A percentile compares a stretch with the other conserved stretches of the same genome.
Conservation (phyloP, 2,797 vertebrate genomes). For the Hyperoplus lanceolatus region DNA sequence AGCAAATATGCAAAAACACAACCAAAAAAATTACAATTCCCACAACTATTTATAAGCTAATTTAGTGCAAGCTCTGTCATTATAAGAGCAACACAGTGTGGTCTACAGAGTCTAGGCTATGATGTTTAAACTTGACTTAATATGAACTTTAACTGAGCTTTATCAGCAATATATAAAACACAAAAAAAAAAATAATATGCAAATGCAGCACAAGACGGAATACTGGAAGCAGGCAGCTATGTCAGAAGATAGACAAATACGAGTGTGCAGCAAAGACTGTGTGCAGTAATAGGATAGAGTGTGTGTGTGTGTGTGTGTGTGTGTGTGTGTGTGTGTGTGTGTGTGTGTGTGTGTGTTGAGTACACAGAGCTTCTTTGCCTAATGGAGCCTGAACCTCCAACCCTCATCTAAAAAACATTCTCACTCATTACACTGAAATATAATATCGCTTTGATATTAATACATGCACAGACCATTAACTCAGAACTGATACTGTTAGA, state of each 20-base stretch:
- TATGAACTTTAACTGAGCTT: background rate
- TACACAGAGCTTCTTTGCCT: slow-evolving; percentile 28
- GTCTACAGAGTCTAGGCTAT: too few relatives aligned
- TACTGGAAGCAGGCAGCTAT: background rate
- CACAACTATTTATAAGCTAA: too few relatives aligned
- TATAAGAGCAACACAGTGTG: too few relatives aligned
- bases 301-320: too few relatives aligned
- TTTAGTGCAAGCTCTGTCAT: too few relatives aligned
- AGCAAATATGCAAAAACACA: too few relatives aligned
- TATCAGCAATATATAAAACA: background rate
- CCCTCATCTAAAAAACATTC: slow-evolving; percentile 31
- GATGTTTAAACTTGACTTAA: too few relatives aligned
- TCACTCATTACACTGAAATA: slow-evolving; percentile 21
- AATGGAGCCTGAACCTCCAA: slow-evolving; percentile 28
- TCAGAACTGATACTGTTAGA: background rate
- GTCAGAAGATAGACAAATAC: background rate
- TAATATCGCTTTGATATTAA: background rate
- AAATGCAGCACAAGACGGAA: background rate
- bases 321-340: background rate
- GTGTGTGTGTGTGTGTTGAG: background rate
- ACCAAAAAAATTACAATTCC: too few relatives aligned
- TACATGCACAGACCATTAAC: slow-evolving; percentile 17
- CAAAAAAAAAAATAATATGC: background rate
- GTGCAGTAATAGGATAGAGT: background rate
- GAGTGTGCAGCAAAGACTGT: background rate